A percentile compares a stretch with the other conserved stretches of the same genome.
Evolutionary conservation across 2,888 invertebrate species (phyloP).

Genomic region (Troglohyphantes excavatus): DNA sequence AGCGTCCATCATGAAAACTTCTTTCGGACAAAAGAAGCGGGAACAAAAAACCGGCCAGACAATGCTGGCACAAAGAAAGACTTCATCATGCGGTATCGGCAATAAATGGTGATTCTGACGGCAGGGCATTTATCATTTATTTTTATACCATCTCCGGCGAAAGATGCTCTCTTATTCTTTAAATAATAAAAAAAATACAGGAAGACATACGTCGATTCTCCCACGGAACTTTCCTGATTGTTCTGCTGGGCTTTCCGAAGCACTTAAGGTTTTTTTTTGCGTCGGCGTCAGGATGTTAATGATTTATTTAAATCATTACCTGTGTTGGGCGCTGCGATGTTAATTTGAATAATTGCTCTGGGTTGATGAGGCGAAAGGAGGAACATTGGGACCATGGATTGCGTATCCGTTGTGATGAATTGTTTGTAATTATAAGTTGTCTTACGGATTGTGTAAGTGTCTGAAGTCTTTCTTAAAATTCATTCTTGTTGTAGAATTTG

Average conservation of each 20-base stretch:
- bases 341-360: background rate
- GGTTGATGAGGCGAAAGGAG: background rate
- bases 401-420: background rate
- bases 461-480: background rate
- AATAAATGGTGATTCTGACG: conserved; percentile 7
- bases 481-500: no score
- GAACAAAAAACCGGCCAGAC: background rate
- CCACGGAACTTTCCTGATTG: background rate
- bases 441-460: background rate
- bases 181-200: no score
- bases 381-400: no score
- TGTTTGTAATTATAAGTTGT: background rate
- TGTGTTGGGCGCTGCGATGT: background rate
- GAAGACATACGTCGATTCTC: conserved; percentile 8
- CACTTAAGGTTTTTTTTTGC: background rate
- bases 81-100: conserved; percentile 1
- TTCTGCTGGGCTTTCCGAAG: background rate
- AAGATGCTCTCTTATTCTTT: background rate
- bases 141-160: background rate
- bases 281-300: background rate
- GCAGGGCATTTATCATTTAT: background rate
- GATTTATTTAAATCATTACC: conserved; percentile 9
- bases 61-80: background rate
- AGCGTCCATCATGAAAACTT: background rate
- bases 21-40: background rate